Base-by-base conservation (phyloP, 2,113 vertebrate genomes). In the Forbesichthys agassizii region DNA sequence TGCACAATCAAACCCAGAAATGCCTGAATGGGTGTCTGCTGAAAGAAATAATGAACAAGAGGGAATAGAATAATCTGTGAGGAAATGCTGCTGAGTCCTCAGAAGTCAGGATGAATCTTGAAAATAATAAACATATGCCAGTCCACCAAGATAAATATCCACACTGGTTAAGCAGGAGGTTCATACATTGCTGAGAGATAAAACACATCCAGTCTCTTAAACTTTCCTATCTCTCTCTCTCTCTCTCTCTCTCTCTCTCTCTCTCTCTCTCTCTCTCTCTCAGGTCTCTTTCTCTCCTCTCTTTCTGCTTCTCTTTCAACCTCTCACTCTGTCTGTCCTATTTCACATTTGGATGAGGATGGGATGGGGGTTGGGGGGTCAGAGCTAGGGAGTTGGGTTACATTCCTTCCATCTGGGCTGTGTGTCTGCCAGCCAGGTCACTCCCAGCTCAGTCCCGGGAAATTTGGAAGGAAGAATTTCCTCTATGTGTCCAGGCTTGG, bases 401-500 rank as follows among this genome's bases (percentile, higher is more conserved):
- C 92, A 91, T 92, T 92, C 91, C 91, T 93, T 92, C 90, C 92
- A 88, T 88, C 68, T 3, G 0, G 18, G 33, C 86, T 86, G 89
- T 88, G 86, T 83, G 87, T 83, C 83, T 89, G 86, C 66, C 68
- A 88, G 84, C 74, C 88, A 81, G 91, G 90, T 94, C 93, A 94
- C 86, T 85, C 90, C 88, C 86, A 93, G 93, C 93, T 95, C 92
- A 94, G 76, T 88, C 92, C 84, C 88, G 77, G 84, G 82, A 88
- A 92, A 90, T 88, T 88, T 86, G 78, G 85, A 89, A 80, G 79
- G 79, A 83, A 85, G 86, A 88, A 88, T 88, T 87, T 86, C 76
- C 84, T 87, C 87, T 80, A 73, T 87, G 83, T 79, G 78, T 87
- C 84, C 78, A 73, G 73, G 82, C 61, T 88, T 42, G 75, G 83